Evolutionary conservation across 2,888 invertebrate species (phyloP).

Genomic region (Drosophila aldrichi): DNA sequence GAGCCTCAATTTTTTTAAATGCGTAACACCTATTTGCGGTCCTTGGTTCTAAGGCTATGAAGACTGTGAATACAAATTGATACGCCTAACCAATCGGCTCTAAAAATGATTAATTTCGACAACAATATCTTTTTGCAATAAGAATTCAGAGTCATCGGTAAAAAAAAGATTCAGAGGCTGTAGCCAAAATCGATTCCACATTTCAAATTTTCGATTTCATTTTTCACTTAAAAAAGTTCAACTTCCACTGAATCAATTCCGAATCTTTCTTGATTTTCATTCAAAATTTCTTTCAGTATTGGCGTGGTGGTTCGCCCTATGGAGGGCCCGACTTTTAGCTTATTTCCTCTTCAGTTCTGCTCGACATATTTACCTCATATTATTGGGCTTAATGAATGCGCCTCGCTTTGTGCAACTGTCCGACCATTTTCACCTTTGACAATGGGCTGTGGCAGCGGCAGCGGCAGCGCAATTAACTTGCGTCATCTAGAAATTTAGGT

Average conservation of each 20-base stretch:
- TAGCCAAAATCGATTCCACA: too few species aligned
- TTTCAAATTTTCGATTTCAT: neutral
- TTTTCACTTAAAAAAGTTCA: neutral
- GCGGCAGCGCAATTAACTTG: conserved; percentile 68
- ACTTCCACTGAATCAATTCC: neutral
- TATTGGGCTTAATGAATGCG: conserved; percentile 76
- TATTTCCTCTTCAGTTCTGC: conserved; percentile 6
- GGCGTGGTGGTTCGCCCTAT: too few species aligned
- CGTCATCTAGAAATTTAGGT: conserved; percentile 79
- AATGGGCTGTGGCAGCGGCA: conserved; percentile 42
- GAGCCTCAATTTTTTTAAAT: too few species aligned
- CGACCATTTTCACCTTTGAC: conserved; percentile 66
- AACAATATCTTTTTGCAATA: too few species aligned
- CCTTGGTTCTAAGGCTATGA: too few species aligned
- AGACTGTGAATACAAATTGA: too few species aligned
- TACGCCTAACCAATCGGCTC: too few species aligned
- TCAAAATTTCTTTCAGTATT: conserved; percentile 14
- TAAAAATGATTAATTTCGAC: too few species aligned
- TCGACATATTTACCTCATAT: conserved; percentile 62
- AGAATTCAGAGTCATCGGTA: too few species aligned
- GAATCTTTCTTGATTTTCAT: neutral
- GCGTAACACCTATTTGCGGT: too few species aligned
- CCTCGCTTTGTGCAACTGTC: conserved; percentile 52
- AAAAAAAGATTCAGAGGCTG: too few species aligned
- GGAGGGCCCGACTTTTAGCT: neutral